Percentiles rank a stretch among this genome's conserved stretches.
These are phyloP conservation scores for Rambutsinella grinnellia DNA, from an alignment of 2,888 invertebrate species.

Conservation along the genomic window DNA sequence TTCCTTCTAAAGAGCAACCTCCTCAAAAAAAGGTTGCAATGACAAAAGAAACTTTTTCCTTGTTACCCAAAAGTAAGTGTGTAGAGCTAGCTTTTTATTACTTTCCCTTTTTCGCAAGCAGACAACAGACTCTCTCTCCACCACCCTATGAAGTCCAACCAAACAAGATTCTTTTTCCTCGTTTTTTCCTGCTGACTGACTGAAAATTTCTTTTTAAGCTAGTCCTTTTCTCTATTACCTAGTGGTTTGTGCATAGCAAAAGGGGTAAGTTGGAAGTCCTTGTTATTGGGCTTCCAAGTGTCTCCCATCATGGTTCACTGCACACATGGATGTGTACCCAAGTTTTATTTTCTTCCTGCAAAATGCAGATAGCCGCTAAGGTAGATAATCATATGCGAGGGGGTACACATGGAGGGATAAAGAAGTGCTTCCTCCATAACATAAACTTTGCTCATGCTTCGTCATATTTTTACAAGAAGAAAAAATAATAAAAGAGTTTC, in stretches of 20 bases:
- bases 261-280: too few species aligned
- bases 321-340: not conserved
- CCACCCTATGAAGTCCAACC: too few species aligned
- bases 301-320: not conserved
- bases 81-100: constrained; percentile 10
- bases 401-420: not conserved
- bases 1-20: not conserved
- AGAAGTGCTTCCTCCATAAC: too few species aligned
- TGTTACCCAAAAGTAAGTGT: not conserved
- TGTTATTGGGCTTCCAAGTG: not conserved
- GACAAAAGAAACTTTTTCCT: not conserved
- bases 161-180: not conserved
- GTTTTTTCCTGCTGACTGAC: not conserved
- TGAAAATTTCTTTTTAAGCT: not conserved
- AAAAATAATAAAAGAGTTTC: too few species aligned
- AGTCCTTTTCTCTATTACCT: too few species aligned
- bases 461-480: too few species aligned
- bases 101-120: constrained; percentile 9
- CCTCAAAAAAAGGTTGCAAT: not conserved
- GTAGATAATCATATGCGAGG: not conserved
- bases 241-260: too few species aligned
- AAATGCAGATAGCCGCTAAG: not conserved
- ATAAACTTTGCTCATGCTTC: too few species aligned
- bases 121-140: constrained; percentile 24
- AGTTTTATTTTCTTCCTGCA: not conserved